Conservation (phyloP, 2,113 vertebrate species). For the Erpornis zantholeuca region DNA sequence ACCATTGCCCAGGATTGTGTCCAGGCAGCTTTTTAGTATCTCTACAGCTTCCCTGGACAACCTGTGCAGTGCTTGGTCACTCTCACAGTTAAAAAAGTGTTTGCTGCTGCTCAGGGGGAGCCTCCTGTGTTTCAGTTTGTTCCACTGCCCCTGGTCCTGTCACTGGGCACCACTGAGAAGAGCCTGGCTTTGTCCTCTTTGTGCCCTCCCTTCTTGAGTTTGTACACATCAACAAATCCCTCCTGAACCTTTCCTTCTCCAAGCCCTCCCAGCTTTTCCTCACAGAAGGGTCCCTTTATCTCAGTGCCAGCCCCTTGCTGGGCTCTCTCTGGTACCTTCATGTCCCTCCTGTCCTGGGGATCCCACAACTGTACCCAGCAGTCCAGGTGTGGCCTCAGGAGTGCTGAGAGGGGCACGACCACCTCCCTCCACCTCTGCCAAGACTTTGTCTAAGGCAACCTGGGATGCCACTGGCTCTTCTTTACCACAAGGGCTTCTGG, state of each 20-base stretch:
- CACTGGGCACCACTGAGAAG: not conserved
- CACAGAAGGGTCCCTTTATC: not conserved
- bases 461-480: not conserved
- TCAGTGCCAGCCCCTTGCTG: not conserved
- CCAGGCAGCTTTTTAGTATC: fast-evolving
- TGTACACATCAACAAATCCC: not conserved
- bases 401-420: not conserved
- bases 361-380: not conserved
- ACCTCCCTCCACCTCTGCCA: not conserved
- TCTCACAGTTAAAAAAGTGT: not conserved
- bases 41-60: not conserved
- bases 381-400: not conserved
- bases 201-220: no score
- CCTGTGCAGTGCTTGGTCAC: not conserved
- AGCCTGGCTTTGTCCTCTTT: not conserved
- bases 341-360: not conserved
- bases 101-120: not conserved
- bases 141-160: not conserved
- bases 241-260: not conserved
- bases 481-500: not conserved
- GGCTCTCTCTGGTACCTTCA: not conserved
- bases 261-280: not conserved
- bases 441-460: not conserved
- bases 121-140: not conserved
- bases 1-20: not conserved